Base-by-base conservation (phyloP, 1,140 invertebrate species). In the Thalassaphorura encarpata region DNA sequence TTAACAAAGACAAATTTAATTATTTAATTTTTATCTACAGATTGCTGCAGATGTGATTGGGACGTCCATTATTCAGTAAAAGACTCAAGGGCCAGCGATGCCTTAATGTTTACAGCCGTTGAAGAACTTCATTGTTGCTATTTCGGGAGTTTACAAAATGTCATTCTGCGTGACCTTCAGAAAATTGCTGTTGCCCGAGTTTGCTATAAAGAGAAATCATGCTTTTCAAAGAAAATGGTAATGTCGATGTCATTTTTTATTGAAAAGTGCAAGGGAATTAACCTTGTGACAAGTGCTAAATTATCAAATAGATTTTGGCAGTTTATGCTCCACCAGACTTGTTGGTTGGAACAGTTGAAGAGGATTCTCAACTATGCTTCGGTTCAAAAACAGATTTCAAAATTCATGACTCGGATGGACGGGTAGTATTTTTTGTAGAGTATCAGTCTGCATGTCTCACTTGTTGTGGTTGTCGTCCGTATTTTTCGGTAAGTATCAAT, bases 151-250 rank as follows among this genome's bases (percentile, higher is more conserved):
- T 27, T 58, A 13, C 50, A 58, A 52, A 62, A 58, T 55, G 45
- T 58, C 26, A 51, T 58, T 15, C 6, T 62, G 18, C 28, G 47
- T 29, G 47, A 46, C 36, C 1, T 27, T 15, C 33, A 54, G 21
- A 26, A 47, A 27, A 8, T 36, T 18, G 28, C 52, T 36, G 31
- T 62, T 40, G 60, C 52, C 40, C 31, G 55, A 52, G 55, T 54
- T 33, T 47, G 56, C 28, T 58, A 54, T 45, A 58, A 62, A 52
- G 45, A 58, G 46, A 62, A 62, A 31, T 52, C 29, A 28, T 50
- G 36, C n/a, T 11, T 51, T n/a, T 19, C n/a, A 28, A 18, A 31
- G 13, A 54, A 40, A n/a, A 19, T 62, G 36, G 60, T 53, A 36
- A 45, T 11, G 11, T 26, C 21, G 8, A 21, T 11, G 28, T 26